Conservation (phyloP, 2,888 invertebrate species). For the Nephrotoma guestfalica region DNA sequence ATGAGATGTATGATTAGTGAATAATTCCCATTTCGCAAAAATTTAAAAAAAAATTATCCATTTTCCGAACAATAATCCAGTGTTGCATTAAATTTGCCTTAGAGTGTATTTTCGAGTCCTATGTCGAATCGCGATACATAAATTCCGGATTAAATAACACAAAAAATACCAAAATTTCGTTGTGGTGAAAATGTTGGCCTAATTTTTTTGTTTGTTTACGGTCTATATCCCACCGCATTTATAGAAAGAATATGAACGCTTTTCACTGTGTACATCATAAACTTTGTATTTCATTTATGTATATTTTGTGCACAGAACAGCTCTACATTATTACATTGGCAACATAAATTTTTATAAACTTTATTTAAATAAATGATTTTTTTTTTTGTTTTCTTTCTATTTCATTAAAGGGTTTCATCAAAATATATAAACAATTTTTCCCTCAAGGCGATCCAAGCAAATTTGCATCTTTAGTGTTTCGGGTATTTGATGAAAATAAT, state of each 20-base stretch:
- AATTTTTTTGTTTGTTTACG: neutral
- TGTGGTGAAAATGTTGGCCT: neutral
- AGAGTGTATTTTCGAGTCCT: too few species aligned
- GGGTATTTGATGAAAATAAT: slow-evolving; percentile 97
- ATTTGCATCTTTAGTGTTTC: slow-evolving; percentile 94
- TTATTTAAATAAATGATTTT: neutral
- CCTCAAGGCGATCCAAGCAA: slow-evolving; percentile 98
- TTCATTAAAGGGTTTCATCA: slow-evolving; percentile 77
- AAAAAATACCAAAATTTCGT: neutral
- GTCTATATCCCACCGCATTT: neutral
- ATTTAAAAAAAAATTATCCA: too few species aligned
- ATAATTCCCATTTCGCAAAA: too few species aligned
- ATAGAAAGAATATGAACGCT: too few species aligned
- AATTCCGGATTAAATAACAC: neutral
- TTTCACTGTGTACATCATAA: neutral
- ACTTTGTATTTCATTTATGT: neutral
- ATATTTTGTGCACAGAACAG: neutral
- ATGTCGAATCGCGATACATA: too few species aligned
- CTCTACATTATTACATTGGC: neutral
- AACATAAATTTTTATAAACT: neutral
- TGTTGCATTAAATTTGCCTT: too few species aligned
- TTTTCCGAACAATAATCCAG: too few species aligned
- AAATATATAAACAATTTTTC: slow-evolving; percentile 99
- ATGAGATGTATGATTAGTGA: too few species aligned
- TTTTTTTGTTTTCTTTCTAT: slow-evolving; percentile 4